These are phyloP conservation scores for Cremastinae sp. DNA, from an alignment of 2,888 invertebrate species.

Conservation along the genomic window DNA sequence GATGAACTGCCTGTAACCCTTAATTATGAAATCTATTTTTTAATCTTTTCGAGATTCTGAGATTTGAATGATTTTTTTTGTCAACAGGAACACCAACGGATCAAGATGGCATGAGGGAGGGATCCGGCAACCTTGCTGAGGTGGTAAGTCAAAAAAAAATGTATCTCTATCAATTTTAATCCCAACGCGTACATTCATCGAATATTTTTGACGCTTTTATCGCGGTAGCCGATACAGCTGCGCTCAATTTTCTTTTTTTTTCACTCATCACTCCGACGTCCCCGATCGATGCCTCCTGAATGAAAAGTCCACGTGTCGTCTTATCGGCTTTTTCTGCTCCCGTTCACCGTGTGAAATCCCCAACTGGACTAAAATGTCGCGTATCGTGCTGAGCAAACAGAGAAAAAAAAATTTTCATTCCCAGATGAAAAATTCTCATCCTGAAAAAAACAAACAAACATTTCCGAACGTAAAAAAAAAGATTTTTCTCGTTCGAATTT, in stretches of 20 bases:
- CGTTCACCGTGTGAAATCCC: too few relatives aligned
- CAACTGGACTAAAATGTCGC: too few relatives aligned
- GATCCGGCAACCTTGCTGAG: constrained; percentile 79
- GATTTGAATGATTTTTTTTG: constrained; percentile 47
- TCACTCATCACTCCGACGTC: neutral
- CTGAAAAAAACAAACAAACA: neutral
- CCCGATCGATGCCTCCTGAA: neutral
- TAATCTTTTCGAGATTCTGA: neutral
- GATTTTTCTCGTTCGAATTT: too few relatives aligned
- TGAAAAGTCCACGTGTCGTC: too few relatives aligned
- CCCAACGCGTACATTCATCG: neutral
- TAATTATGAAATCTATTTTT: neutral
- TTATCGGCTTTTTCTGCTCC: too few relatives aligned
- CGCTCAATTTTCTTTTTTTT: too few relatives aligned
- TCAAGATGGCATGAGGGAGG: constrained; percentile 80
- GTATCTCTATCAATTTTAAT: constrained; percentile 6
- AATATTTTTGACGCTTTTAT: too few relatives aligned
- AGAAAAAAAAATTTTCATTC: neutral
- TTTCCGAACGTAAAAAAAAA: too few relatives aligned
- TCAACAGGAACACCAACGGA: constrained; percentile 76
- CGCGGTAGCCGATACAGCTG: too few relatives aligned
- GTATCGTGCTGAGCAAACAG: neutral
- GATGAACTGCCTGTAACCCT: too few relatives aligned
- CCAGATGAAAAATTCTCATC: neutral
- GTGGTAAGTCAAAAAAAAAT: constrained; percentile 73